phyloP scores from a whole-genome alignment of 2,797 vertebrate species.

The Tapera naevia region DNA sequence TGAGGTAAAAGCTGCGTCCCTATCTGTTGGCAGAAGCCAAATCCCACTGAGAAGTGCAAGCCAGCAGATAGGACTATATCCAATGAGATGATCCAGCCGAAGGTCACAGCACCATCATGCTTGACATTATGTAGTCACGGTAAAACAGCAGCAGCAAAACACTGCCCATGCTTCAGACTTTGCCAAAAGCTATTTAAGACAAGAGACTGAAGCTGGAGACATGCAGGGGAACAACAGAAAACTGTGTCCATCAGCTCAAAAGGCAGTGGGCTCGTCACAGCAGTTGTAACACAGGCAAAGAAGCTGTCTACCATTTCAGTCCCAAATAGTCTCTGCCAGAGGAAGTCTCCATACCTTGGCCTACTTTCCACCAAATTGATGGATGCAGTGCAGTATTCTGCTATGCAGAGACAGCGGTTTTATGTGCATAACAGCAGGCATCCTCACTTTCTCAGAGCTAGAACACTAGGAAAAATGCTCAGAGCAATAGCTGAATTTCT shows the following conservation, averaged over 20 bases:
- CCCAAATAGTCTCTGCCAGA: neutral
- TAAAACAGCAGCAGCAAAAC: neutral
- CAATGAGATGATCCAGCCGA: neutral
- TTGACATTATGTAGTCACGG: neutral
- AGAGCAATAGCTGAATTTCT: neutral
- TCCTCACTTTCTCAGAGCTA: neutral
- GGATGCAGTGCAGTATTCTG: neutral
- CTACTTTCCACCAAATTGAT: rapidly evolving
- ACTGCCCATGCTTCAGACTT: neutral
- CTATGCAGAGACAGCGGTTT: neutral
- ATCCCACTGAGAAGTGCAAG: neutral
- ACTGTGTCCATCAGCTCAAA: neutral
- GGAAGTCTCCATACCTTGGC: neutral
- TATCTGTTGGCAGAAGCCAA: neutral
- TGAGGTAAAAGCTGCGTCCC: neutral
- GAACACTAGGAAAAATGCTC: neutral
- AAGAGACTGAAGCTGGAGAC: neutral
- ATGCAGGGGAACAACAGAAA: neutral
- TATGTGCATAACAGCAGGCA: neutral
- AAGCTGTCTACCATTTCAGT: neutral
- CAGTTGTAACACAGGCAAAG: neutral
- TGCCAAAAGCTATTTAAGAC: neutral
- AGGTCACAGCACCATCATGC: neutral
- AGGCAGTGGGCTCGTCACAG: neutral
- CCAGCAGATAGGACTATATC: neutral